Percentiles rank a stretch among this genome's conserved stretches.
Conservation (phyloP, 1,140 invertebrate genomes). For the Dendroctonus ponderosae region DNA sequence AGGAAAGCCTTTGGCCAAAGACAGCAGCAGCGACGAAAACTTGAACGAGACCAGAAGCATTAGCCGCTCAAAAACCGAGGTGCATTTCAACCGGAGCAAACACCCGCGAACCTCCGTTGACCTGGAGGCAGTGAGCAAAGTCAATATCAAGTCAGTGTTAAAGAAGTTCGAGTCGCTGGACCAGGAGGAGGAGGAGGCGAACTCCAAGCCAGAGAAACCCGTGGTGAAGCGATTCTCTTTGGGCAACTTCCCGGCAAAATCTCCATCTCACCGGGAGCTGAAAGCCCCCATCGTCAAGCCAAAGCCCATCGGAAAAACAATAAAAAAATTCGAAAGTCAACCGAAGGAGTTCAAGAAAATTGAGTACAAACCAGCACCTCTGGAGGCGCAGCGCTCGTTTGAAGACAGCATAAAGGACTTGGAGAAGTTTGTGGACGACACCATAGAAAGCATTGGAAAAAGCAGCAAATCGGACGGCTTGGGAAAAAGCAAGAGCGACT, state of each 20-base stretch:
- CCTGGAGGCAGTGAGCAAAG: conserved; percentile 47
- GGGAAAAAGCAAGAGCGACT: conserved; percentile 32
- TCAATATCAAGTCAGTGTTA: conserved; percentile 48
- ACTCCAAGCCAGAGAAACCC: conserved; percentile 22
- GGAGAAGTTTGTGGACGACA: conserved; percentile 39
- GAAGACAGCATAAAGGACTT: conserved; percentile 40
- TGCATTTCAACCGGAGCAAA: conserved; percentile 34
- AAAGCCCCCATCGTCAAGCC: conserved; percentile 14
- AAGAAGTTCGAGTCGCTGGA: conserved; percentile 47
- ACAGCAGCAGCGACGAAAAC: conserved; percentile 32
- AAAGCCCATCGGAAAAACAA: conserved; percentile 30
- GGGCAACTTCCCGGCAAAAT: conserved; percentile 16
- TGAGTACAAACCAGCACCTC: not conserved
- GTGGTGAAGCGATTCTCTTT: conserved; percentile 33
- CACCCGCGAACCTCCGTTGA: conserved; percentile 45
- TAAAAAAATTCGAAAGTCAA: conserved; percentile 32
- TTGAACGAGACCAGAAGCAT: conserved; percentile 26
- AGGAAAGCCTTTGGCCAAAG: conserved; percentile 40
- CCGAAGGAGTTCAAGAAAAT: conserved; percentile 23
- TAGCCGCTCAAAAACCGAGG: conserved; percentile 47
- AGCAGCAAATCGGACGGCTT: not conserved
- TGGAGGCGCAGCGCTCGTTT: conserved; percentile 3
- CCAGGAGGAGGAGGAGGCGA: conserved; percentile 12
- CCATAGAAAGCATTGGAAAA: conserved; percentile 30
- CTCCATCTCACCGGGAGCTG: not conserved